Evolutionary conservation across 1,140 invertebrate species (phyloP), one percentile per base, ranked within the genome.

Genomic region (Achroia grisella): DNA sequence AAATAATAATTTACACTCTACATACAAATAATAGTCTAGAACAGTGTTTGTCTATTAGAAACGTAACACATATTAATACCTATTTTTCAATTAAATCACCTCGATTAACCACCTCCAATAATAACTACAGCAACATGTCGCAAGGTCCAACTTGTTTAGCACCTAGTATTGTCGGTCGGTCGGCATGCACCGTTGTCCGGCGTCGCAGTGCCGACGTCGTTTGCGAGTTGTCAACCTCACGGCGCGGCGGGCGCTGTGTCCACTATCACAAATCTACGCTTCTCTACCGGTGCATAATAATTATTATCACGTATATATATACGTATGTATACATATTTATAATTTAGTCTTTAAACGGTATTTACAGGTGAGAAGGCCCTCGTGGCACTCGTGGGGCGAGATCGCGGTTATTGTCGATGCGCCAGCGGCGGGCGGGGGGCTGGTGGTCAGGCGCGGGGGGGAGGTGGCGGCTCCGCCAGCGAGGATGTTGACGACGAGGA

Each of bases 401-500:
- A 63, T 68, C 66, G 63, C 62, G 57, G 55, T 82, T 82, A 82
- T 82, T 82, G 78, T 79, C 78, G 77, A 56, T 79, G 75, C 64
- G 68, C 71, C 66, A 77, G 59, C 47, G 73, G 64, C 75, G 83
- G 69, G 74, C 81, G 36, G 13, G 56, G 61, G 52, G 71, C 63
- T 52, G 56, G 65, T 56, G 74, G 83, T 84, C 79, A 84, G 68
- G 78, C 75, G 44, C 75, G 82, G 35, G 76, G 63, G 4, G 67
- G 66, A 8, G 71, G 73, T 37, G 79, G 78, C 34, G 71, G 78
- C 52, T 87, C 69, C 23, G 78, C 76, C 60, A 88, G 69, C 62
- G 88, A 89, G 10, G 88, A 89, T 10, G 88, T 88, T 27, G 88
- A 89, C 39, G 88, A 89, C 0, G 88, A 88, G 43, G 88, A 89